These are phyloP conservation scores for Cydia amplana DNA, from an alignment of 1,140 invertebrate species.

Conservation along the genomic window DNA sequence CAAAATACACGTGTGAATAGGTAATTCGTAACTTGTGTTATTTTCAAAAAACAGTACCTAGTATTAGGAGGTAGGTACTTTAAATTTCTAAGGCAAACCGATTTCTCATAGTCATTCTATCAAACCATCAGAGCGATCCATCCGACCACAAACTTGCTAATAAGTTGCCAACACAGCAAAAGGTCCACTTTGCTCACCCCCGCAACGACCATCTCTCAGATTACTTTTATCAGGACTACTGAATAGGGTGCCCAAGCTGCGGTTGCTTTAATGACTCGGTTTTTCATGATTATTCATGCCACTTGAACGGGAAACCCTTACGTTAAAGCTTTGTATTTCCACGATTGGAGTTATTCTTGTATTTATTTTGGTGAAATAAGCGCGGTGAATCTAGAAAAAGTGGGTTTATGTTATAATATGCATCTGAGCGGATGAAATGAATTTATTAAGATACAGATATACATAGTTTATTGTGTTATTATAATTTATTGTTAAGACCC, in stretches of 20 bases:
- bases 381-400: background rate
- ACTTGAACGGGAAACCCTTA: conserved; percentile 35
- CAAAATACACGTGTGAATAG: too few relatives aligned
- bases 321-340: conserved; percentile 3
- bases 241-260: conserved; percentile 24
- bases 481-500: too few relatives aligned
- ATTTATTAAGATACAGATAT: too few relatives aligned
- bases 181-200: background rate
- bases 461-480: too few relatives aligned
- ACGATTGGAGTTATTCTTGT: background rate
- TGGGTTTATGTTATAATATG: background rate
- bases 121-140: background rate
- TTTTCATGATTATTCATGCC: conserved; percentile 66
- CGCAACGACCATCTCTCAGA: background rate
- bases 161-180: background rate
- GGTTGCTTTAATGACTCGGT: conserved; percentile 51
- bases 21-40: too few relatives aligned
- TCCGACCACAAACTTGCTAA: background rate
- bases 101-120: background rate
- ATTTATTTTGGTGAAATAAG: conserved; percentile 5
- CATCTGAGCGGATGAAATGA: too few relatives aligned
- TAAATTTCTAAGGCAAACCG: background rate
- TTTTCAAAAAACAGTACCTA: too few relatives aligned
- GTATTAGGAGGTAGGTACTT: background rate
- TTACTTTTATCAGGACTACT: conserved; percentile 23